Conservation (phyloP, 2,797 vertebrate genomes). For the Botia kubotai region DNA sequence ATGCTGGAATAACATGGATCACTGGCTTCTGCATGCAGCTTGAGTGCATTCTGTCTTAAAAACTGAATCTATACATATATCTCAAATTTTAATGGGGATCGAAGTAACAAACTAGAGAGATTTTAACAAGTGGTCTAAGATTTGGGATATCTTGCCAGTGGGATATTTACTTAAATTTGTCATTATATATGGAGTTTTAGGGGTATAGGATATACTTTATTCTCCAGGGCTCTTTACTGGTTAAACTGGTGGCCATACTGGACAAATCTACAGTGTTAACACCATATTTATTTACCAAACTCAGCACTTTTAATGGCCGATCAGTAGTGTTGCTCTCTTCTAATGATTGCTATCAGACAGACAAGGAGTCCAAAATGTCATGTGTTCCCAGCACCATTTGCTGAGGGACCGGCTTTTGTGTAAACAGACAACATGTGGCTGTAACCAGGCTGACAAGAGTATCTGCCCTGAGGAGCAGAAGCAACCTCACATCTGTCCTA, state of each 20-base stretch:
- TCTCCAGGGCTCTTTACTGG: neutral
- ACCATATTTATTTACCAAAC: slow-evolving; percentile 6
- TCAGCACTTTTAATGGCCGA: slow-evolving; percentile 15
- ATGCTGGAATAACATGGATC: no score
- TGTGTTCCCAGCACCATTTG: slow-evolving; percentile 53
- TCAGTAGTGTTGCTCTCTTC: slow-evolving; percentile 1
- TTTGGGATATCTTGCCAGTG: no score
- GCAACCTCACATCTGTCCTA: slow-evolving; percentile 52
- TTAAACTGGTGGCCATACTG: neutral
- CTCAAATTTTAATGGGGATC: no score
- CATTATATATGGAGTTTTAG: slow-evolving; percentile 10
- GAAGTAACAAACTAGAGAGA: no score
- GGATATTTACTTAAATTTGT: slow-evolving; percentile 1
- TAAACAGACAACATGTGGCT: slow-evolving; percentile 36
- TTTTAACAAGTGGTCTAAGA: no score
- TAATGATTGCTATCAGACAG: slow-evolving; percentile 36
- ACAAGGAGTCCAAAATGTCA: slow-evolving; percentile 57
- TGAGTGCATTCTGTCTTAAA: no score
- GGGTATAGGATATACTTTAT: neutral
- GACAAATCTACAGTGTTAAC: slow-evolving; percentile 32
- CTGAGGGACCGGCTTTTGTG: slow-evolving; percentile 35
- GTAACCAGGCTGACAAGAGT: slow-evolving; percentile 35
- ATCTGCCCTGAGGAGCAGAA: slow-evolving; percentile 42
- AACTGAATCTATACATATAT: no score
- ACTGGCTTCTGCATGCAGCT: no score